Percentiles rank a stretch among this genome's conserved stretches.
phyloP scores from a whole-genome alignment of 2,888 invertebrate genomes.

The Shargacucullia verbasci region DNA sequence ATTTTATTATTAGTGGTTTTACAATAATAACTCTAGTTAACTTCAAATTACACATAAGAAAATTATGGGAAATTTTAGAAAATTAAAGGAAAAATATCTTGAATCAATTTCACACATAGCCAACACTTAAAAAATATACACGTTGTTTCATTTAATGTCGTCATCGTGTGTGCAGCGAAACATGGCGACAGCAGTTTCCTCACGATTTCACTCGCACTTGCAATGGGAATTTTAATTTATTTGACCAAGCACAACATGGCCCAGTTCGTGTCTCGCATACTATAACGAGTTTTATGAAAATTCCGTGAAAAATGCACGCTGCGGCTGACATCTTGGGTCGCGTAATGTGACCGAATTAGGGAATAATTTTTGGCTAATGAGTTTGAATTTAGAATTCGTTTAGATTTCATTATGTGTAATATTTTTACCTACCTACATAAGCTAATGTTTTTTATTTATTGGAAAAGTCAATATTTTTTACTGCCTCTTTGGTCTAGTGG shows the following conservation, averaged over 20 bases:
- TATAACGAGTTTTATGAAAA: slow-evolving; percentile 64
- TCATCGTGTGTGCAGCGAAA: slow-evolving; percentile 48
- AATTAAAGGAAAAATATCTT: no score
- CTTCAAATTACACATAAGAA: no score
- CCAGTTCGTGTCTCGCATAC: slow-evolving; percentile 64
- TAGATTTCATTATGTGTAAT: not conserved
- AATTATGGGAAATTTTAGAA: no score
- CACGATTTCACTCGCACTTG: slow-evolving; percentile 70
- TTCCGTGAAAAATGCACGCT: slow-evolving; percentile 59
- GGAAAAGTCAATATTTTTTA: no score
- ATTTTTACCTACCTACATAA: no score
- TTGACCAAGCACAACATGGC: slow-evolving; percentile 66
- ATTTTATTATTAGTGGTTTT: no score
- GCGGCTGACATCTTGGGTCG: slow-evolving; percentile 61
- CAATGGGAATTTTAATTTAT: slow-evolving; percentile 75
- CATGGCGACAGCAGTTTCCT: slow-evolving; percentile 60
- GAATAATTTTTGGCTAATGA: slow-evolving; percentile 11
- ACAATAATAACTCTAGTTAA: no score
- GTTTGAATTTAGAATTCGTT: slow-evolving; percentile 3
- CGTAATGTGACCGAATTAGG: slow-evolving; percentile 39
- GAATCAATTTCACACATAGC: no score
- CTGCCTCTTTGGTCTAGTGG: no score
- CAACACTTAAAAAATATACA: no score
- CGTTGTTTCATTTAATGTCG: slow-evolving; percentile 48
- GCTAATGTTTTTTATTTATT: no score